Evolutionary conservation across 2,888 invertebrate genomes (phyloP), one percentile per base, ranked within the genome.

Genomic region (Actias luna): DNA sequence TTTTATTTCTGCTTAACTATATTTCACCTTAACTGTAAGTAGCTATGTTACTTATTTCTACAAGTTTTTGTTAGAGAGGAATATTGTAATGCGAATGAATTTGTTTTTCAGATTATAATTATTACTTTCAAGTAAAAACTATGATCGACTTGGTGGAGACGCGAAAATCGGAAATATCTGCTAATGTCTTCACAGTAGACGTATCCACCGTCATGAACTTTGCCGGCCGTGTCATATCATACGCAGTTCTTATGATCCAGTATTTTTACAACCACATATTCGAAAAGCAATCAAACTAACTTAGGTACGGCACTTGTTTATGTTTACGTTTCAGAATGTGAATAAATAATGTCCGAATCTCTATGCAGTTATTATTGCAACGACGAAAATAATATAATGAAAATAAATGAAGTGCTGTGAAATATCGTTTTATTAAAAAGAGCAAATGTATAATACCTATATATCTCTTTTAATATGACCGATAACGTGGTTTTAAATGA

Each of bases 191-290:
- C 63, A 74, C 73, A 2, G 80, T 81, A 14, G 75, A 84, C 46
- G 68, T 82, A 14, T 69, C 77, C 0, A 75, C 75, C 14, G 75
- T 84, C 36, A 67, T 83, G 39, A 75, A 72, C 35, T 84, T 84
- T 62, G 75, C 84, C 3, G 82, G 81, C 1, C 78, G 79, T 18
- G 76, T 80, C 0, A 80, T 85, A 18, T 85, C 87, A 0, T 86
- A 84, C 62, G 74, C 77, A 1, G 76, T 87, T 1, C 69, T 87
- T 1, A 77, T 86, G 73, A 87, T 87, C 60, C 85, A 87, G 62
- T 83, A 84, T 62, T 87, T 87, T 60, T 87, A 88, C 60, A 74
- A 73, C 27, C 67, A 75, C 57, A 58, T 67, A 18, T 70, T 71
- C 64, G 39, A 63, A 57, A 64, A 78, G 50, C 68, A 72, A 63